These are phyloP conservation scores for Smutsia gigantea DNA, from an alignment of 2,797 vertebrate genomes.

Conservation along the genomic window DNA sequence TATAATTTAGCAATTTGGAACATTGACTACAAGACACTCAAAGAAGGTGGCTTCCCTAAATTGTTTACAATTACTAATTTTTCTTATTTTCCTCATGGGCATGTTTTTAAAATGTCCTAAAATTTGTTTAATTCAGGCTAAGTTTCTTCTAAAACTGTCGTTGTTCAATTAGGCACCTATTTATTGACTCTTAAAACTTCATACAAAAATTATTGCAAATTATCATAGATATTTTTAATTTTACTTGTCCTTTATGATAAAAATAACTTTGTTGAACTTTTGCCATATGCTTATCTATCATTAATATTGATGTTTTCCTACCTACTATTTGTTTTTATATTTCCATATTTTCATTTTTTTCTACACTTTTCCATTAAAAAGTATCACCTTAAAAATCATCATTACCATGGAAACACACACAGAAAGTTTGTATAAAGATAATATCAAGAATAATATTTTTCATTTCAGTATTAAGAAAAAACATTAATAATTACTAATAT, in stretches of 20 bases:
- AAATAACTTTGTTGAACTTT: conserved; percentile 81
- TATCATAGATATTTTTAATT: conserved; percentile 79
- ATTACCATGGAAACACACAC: conserved; percentile 36
- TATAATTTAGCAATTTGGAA: conserved; percentile 31
- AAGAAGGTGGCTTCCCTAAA: conserved; percentile 60
- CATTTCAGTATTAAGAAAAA: conserved; percentile 4
- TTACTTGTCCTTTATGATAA: conserved; percentile 73
- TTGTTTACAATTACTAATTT: conserved; percentile 69
- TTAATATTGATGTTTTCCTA: conserved; percentile 75
- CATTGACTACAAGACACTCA: conserved; percentile 62
- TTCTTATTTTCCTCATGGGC: conserved; percentile 31
- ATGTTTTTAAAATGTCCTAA: too few relatives aligned
- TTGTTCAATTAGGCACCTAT: conserved; percentile 79
- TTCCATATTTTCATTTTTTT: conserved; percentile 39
- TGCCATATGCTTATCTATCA: conserved; percentile 54
- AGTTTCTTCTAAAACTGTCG: conserved; percentile 74
- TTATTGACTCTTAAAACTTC: conserved; percentile 72
- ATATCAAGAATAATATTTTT: not conserved
- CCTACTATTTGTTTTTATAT: conserved; percentile 23
- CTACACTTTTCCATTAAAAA: conserved; percentile 68
- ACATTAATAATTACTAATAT: conserved; percentile 15
- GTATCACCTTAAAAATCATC: conserved; percentile 63
- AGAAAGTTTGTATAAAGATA: not conserved
- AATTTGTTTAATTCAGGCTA: conserved; percentile 60
- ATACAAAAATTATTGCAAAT: conserved; percentile 60